Evolutionary conservation across 2,113 vertebrate genomes (phyloP), one percentile per base, ranked within the genome.

Genomic region (Apus apus): DNA sequence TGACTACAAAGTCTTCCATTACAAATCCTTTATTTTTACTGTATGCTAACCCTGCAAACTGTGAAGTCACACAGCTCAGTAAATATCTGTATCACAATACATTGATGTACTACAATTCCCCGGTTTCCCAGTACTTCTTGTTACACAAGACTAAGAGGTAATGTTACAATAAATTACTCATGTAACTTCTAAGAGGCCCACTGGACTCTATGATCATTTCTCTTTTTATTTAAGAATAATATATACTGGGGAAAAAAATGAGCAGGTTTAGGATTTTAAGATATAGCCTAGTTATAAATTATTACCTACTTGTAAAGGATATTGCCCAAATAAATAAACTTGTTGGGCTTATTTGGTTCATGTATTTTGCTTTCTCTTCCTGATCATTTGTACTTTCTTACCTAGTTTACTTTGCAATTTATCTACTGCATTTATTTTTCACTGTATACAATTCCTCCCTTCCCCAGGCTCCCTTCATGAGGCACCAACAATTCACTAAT

Each of bases 101-200:
- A 61, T 20, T 91, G 57, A 91, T 90, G 45, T 72, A 74, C 40
- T 85, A 57, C 73, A 67, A 15, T 48, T 74, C 50, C 48, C 30
- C 34, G 75, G 34, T 89, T 87, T 77, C 61, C 53, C 14, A 57
- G 10, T 87, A 80, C 48, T 87, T 93, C 77, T 74, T 88, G 43
- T 60, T 85, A 87, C 27, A n/a, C 68, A 91, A 87, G 70, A 62
- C 75, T 94, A 85, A 85, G 58, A 16, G 32, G 23, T 34, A 95
- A 85, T 75, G 73, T 76, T 78, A 72, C 43, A 89, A 80, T 77
- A 93, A 15, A 85, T 93, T 96, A 85, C 85, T 48, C 58, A 4
- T 56, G 26, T 48, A 82, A 77, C 25, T 72, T 86, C 22, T 90
- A 78, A 85, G 62, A 76, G 40, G 38, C 36, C 32, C 38, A 48